These are phyloP conservation scores for Aurelia sp. DNA, from an alignment of 30 jellyfish, hydroid and myxozoan genomes.

Conservation along the genomic window DNA sequence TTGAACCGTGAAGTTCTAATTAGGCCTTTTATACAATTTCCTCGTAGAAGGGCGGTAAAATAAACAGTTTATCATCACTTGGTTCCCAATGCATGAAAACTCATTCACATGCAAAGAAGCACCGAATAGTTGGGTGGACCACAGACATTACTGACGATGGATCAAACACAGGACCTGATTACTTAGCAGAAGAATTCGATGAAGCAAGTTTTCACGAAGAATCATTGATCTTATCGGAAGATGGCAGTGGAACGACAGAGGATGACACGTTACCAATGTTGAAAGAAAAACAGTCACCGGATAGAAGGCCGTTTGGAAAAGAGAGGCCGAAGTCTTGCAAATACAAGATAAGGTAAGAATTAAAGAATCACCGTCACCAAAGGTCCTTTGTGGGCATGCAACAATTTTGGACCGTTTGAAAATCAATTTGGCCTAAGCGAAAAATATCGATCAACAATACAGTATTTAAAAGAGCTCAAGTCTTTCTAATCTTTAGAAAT, in stretches of 20 bases:
- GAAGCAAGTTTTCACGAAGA: constrained; percentile 19
- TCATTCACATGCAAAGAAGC: constrained; percentile 60
- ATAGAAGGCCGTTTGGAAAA: not conserved
- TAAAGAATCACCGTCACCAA: no score
- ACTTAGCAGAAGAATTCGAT: not conserved
- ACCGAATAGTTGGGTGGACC: constrained; percentile 56
- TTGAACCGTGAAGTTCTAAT: no score
- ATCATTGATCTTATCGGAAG: constrained; percentile 23
- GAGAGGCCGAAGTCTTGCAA: constrained; percentile 52
- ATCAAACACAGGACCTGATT: not conserved
- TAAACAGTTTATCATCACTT: no score
- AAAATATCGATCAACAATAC: no score
- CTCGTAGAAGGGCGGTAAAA: no score
- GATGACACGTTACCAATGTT: constrained; percentile 11
- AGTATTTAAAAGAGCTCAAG: no score
- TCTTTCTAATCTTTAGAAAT: no score
- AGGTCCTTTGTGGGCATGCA: no score
- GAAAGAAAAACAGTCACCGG: constrained; percentile 5
- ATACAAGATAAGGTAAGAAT: constrained; percentile 27
- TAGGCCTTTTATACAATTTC: no score
- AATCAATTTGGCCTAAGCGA: no score
- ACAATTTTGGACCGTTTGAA: no score
- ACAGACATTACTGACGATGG: constrained; percentile 33
- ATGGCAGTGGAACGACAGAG: constrained; percentile 35
- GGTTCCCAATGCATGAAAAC: not conserved